Evolutionary conservation across 2,797 vertebrate species (phyloP).

Genomic region (Liasis olivaceus): DNA sequence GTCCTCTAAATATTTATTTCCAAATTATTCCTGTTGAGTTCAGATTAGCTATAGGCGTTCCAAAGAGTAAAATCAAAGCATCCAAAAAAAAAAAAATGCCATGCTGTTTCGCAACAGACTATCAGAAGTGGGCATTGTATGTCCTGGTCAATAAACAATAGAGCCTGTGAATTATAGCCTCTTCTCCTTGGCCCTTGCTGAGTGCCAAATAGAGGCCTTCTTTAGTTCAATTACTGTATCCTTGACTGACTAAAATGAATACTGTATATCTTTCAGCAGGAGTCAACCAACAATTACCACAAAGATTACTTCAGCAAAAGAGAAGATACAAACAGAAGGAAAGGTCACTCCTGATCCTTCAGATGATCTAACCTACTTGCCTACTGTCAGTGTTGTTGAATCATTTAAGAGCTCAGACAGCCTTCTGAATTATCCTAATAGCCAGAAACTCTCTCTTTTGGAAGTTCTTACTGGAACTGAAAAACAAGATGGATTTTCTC

Average conservation of each 20-base stretch:
- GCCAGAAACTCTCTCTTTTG: slow-evolving; percentile 10
- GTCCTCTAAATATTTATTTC: background rate
- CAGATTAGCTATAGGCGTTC: background rate
- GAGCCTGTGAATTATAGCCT: background rate
- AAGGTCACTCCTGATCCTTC: slow-evolving; percentile 20
- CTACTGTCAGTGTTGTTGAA: slow-evolving; percentile 35
- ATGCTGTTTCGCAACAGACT: fast-evolving
- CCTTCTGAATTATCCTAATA: slow-evolving; percentile 63
- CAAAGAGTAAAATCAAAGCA: background rate
- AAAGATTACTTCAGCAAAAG: background rate
- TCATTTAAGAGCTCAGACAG: slow-evolving; percentile 55
- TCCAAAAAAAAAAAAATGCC: background rate
- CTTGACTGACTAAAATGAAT: background rate
- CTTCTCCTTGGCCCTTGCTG: background rate
- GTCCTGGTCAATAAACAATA: background rate
- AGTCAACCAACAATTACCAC: slow-evolving; percentile 51
- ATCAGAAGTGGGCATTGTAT: background rate
- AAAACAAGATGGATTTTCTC: background rate
- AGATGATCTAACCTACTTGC: slow-evolving; percentile 73
- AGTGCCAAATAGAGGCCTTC: background rate
- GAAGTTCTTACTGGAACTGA: slow-evolving; percentile 14
- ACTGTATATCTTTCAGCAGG: slow-evolving; percentile 38
- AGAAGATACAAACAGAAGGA: slow-evolving; percentile 50
- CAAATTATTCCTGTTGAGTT: background rate
- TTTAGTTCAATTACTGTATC: background rate